Percentiles rank a stretch among this genome's conserved stretches.
Evolutionary conservation across 2,113 vertebrate genomes (phyloP).

Genomic region (Passer domesticus): DNA sequence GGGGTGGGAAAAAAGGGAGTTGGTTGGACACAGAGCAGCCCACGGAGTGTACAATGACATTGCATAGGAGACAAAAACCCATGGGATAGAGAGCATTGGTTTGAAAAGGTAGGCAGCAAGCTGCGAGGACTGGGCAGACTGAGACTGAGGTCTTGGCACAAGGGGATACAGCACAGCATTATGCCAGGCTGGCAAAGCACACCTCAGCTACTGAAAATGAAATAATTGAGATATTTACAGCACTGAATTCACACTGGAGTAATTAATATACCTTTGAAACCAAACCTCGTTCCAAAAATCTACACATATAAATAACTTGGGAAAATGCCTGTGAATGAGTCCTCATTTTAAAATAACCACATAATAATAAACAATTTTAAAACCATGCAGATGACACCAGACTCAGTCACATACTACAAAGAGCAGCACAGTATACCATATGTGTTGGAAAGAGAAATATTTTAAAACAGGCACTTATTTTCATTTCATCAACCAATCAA

Average conservation of each 20-base stretch:
- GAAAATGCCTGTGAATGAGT: neutral
- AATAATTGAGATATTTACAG: neutral
- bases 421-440: neutral
- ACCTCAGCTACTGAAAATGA: neutral
- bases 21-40: neutral
- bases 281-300: neutral
- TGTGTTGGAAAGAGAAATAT: neutral
- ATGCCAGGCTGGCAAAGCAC: neutral
- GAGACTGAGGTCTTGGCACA: neutral
- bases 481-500: neutral
- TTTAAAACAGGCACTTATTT: neutral
- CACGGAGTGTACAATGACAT: accelerated
- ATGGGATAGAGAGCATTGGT: neutral
- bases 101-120: neutral
- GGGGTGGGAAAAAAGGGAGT: neutral
- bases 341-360: neutral
- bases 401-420: neutral
- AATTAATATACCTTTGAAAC: neutral
- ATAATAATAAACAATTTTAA: neutral
- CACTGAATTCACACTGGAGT: neutral
- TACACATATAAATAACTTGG: neutral
- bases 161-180: neutral
- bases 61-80: neutral
- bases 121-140: neutral
- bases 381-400: neutral